Evolutionary conservation across 2,888 invertebrate genomes (phyloP).

Genomic region (Drosophila macrospina): DNA sequence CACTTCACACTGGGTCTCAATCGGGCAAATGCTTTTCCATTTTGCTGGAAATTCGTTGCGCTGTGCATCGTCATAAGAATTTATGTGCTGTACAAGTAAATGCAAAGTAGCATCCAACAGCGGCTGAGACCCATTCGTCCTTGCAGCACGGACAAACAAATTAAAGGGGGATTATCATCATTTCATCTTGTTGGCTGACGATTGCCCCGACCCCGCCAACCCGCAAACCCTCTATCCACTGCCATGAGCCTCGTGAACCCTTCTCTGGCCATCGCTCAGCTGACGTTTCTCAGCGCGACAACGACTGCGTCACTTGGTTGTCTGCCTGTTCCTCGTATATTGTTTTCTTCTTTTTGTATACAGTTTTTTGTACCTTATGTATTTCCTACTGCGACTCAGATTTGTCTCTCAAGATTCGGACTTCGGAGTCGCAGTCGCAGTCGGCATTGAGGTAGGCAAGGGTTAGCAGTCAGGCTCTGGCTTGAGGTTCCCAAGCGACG

Average conservation of each 20-base stretch:
- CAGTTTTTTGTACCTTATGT: conserved; percentile 14
- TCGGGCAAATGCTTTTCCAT: conserved; percentile 56
- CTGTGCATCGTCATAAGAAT: conserved; percentile 28
- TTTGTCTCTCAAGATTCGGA: conserved; percentile 69
- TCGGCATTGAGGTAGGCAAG: conserved; percentile 66
- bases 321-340: conserved; percentile 31
- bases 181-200: conserved; percentile 54
- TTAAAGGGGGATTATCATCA: conserved; percentile 77
- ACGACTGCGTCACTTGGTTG: conserved; percentile 57
- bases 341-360: not conserved
- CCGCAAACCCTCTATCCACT: too few relatives aligned
- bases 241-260: conserved; percentile 49
- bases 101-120: conserved; percentile 54
- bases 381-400: conserved; percentile 55
- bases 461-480: conserved; percentile 44
- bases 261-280: conserved; percentile 68
- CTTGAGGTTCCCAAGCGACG: conserved; percentile 67
- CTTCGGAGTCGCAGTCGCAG: conserved; percentile 40
- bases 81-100: conserved; percentile 33
- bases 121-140: conserved; percentile 57
- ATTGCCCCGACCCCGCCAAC: conserved; percentile 16
- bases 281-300: conserved; percentile 73
- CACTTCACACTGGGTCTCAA: conserved; percentile 37
- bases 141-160: conserved; percentile 62
- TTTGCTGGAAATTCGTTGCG: conserved; percentile 49